Evolutionary conservation across 2,888 invertebrate genomes (phyloP).

Genomic region (Limulus polyphemus): DNA sequence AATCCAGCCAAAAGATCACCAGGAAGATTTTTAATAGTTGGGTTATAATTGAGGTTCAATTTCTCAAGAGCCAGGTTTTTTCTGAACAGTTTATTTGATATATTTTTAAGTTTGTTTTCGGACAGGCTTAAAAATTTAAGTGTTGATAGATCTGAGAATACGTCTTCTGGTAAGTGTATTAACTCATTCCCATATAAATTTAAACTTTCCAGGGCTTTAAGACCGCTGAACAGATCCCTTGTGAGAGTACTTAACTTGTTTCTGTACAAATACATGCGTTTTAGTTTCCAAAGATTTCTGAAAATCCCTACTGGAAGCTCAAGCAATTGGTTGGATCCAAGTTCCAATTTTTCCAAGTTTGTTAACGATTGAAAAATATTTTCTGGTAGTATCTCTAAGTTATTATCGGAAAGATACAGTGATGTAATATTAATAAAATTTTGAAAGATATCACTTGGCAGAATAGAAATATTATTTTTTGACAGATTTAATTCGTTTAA

Average conservation of each 20-base stretch:
- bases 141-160: neutral
- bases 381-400: conserved; percentile 8
- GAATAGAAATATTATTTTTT: too few relatives aligned
- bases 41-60: neutral
- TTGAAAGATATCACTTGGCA: conserved; percentile 1
- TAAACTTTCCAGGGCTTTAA: conserved; percentile 11
- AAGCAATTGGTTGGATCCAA: conserved; percentile 21
- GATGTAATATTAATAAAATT: conserved; percentile 8
- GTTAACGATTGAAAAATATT: conserved; percentile 6
- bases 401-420: conserved; percentile 14
- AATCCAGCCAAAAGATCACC: conserved; percentile 19
- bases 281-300: conserved; percentile 14
- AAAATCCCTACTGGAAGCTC: conserved; percentile 24
- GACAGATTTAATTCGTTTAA: too few relatives aligned
- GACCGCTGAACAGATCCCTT: conserved; percentile 9
- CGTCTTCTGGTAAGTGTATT: neutral
- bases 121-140: neutral
- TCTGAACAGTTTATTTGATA: neutral
- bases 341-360: conserved; percentile 8
- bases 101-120: neutral
- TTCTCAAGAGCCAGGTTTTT: neutral
- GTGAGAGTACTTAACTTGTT: conserved; percentile 19
- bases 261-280: conserved; percentile 21
- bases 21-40: conserved; percentile 19
- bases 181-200: conserved; percentile 20